phyloP scores from a whole-genome alignment of 2,888 invertebrate genomes.

The Brenthis hecate region DNA sequence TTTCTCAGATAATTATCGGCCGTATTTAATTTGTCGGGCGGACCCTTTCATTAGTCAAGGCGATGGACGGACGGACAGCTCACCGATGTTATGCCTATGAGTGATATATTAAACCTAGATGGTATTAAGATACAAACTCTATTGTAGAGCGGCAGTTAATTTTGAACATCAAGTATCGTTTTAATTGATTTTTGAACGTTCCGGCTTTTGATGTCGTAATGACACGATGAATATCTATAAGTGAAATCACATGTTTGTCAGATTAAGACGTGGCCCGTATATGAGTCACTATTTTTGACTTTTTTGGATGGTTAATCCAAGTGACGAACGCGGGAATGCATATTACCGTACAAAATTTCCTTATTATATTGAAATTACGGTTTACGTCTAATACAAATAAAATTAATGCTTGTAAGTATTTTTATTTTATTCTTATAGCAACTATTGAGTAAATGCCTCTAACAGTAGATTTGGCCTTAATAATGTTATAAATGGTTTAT shows the following conservation, averaged over 20 bases:
- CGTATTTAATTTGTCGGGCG: conserved; percentile 56
- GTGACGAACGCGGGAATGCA: conserved; percentile 13
- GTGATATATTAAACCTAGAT: conserved; percentile 63
- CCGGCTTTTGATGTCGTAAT: conserved; percentile 35
- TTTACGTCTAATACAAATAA: too few relatives aligned
- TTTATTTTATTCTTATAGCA: too few relatives aligned
- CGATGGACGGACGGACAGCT: conserved; percentile 50
- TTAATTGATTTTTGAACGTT: conserved; percentile 47
- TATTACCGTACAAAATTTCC: too few relatives aligned
- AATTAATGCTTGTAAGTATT: too few relatives aligned
- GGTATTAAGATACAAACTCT: conserved; percentile 57
- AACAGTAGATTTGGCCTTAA: too few relatives aligned
- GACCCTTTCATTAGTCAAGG: conserved; percentile 59
- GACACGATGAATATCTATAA: conserved; percentile 34
- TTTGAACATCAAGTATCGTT: conserved; percentile 46
- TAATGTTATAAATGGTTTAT: too few relatives aligned
- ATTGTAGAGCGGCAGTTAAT: conserved; percentile 52
- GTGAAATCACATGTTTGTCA: conserved; percentile 19
- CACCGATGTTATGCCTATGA: conserved; percentile 53
- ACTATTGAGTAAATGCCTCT: too few relatives aligned
- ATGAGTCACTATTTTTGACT: conserved; percentile 26
- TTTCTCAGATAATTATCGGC: conserved; percentile 55
- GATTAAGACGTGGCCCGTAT: conserved; percentile 10
- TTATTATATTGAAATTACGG: too few relatives aligned
- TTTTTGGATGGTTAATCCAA: background rate